Evolutionary conservation across 2,888 invertebrate species (phyloP).

Genomic region (Myathropa florea): DNA sequence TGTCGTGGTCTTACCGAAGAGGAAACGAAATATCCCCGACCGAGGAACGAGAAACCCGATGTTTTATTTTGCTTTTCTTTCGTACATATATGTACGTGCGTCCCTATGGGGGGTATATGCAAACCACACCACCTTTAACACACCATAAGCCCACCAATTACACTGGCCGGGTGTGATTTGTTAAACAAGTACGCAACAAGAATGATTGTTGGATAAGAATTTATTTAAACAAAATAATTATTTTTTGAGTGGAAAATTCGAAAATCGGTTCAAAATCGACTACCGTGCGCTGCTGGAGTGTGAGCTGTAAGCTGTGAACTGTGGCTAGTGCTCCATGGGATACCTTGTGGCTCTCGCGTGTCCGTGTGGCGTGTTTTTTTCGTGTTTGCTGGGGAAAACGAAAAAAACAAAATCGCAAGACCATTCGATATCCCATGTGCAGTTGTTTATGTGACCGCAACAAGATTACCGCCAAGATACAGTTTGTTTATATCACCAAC

Average conservation of each 20-base stretch:
- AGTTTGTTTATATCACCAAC: slow-evolving; percentile 32
- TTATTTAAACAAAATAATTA: slow-evolving; percentile 27
- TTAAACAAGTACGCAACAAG: slow-evolving; percentile 52
- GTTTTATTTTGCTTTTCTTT: too few species aligned
- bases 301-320: not conserved
- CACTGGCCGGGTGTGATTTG: slow-evolving; percentile 42
- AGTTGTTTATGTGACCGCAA: slow-evolving; percentile 48
- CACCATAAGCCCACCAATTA: slow-evolving; percentile 54
- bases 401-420: not conserved
- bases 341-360: not conserved
- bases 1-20: slow-evolving; percentile 8
- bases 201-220: slow-evolving; percentile 37
- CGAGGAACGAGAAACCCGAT: not conserved
- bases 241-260: not conserved
- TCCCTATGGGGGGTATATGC: slow-evolving; percentile 57
- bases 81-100: slow-evolving; percentile 17
- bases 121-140: slow-evolving; percentile 37
- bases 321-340: not conserved
- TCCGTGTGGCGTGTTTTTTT: not conserved
- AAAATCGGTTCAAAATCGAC: not conserved
- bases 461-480: slow-evolving; percentile 42
- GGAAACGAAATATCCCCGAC: slow-evolving; percentile 40
- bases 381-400: not conserved
- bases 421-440: slow-evolving; percentile 29
- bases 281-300: not conserved